Conservation (phyloP, 1,140 invertebrate genomes). For the Cydia pomonella region DNA sequence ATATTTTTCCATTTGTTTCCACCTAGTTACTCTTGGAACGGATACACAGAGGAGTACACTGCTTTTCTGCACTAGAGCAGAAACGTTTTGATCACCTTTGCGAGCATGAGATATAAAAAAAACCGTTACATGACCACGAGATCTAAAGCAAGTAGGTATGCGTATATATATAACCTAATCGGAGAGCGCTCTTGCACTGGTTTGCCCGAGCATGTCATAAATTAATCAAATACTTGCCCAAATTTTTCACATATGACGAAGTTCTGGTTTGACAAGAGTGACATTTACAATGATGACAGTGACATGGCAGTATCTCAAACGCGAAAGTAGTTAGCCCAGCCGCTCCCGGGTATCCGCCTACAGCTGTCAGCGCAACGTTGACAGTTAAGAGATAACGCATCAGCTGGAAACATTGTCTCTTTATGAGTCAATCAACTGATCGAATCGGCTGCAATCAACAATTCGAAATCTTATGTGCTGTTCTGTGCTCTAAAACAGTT, state of each 20-base stretch:
- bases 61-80: too few species aligned
- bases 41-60: too few species aligned
- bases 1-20: too few species aligned
- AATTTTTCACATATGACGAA: background rate
- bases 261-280: background rate
- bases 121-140: too few species aligned
- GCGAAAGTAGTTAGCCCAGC: background rate
- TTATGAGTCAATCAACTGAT: background rate
- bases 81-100: too few species aligned
- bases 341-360: slow-evolving; percentile 42
- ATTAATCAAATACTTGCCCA: background rate
- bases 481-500: too few species aligned
- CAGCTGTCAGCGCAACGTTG: slow-evolving; percentile 37
- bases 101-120: too few species aligned
- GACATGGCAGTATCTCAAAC: background rate
- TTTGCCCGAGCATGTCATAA: background rate
- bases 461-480: too few species aligned
- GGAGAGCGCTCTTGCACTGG: background rate
- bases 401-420: background rate
- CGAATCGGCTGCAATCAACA: background rate
- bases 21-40: too few species aligned
- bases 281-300: slow-evolving; percentile 5
- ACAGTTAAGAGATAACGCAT: slow-evolving; percentile 4
- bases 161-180: too few species aligned
- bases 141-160: too few species aligned